Conservation (phyloP, 2,113 vertebrate genomes). For the Sciurus niger region DNA sequence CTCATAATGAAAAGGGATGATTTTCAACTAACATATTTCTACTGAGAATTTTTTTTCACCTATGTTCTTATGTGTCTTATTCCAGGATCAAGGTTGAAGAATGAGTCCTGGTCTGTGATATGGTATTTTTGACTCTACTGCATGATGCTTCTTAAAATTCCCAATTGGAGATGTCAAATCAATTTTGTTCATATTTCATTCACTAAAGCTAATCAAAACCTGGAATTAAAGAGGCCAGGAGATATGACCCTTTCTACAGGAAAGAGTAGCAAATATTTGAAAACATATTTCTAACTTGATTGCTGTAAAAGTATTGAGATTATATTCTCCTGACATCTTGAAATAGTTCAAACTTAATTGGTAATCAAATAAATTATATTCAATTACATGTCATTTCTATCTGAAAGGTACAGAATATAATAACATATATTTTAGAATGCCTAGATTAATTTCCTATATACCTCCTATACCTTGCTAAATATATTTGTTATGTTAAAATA, state of each 20-base stretch:
- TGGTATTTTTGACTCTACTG: not conserved
- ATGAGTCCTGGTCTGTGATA: not conserved
- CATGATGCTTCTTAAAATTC: not conserved
- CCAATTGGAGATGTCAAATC: not conserved
- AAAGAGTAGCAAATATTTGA: not conserved
- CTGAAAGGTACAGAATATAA: not conserved
- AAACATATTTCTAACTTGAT: not conserved
- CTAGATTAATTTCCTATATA: not conserved
- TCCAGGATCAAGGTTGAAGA: not conserved
- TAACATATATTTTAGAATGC: not conserved
- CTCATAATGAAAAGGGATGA: not conserved
- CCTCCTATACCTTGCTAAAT: not conserved
- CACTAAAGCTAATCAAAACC: not conserved
- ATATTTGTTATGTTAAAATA: not conserved
- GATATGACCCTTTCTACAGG: not conserved
- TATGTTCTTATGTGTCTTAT: not conserved
- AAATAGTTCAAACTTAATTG: not conserved
- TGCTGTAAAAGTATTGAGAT: not conserved
- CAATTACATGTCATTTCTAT: not conserved
- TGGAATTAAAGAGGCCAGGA: not conserved
- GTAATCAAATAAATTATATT: not conserved
- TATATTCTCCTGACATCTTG: not conserved
- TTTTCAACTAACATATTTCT: not conserved
- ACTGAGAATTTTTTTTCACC: not conserved
- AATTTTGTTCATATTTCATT: not conserved